phyloP scores from a whole-genome alignment of 2,797 vertebrate species.

The Psittacula echo region DNA sequence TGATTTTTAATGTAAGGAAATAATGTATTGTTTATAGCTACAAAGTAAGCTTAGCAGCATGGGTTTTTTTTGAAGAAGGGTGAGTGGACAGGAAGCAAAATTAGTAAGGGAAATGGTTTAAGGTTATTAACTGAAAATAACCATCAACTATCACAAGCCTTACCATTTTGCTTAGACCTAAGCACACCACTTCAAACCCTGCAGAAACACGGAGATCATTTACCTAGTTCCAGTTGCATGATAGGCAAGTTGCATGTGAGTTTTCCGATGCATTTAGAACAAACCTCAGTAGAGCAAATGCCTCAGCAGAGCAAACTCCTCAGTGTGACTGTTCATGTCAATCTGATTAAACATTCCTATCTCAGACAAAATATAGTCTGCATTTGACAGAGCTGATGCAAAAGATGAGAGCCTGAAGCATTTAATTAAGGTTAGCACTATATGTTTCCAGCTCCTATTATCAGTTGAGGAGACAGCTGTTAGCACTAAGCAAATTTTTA shows the following conservation, averaged over 20 bases:
- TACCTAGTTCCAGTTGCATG: background rate
- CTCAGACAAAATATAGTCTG: background rate
- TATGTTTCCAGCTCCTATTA: background rate
- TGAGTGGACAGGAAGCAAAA: background rate
- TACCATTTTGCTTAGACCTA: background rate
- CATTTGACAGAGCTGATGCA: constrained; percentile 15
- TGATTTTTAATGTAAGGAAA: background rate
- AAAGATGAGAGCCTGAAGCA: constrained; percentile 7
- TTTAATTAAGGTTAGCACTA: constrained; percentile 8
- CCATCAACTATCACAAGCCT: background rate
- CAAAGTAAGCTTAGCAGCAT: background rate
- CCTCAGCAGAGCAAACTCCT: background rate
- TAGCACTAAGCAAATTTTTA: background rate
- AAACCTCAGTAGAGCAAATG: background rate
- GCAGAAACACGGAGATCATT: background rate
- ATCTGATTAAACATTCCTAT: constrained; percentile 19
- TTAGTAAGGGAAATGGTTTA: background rate
- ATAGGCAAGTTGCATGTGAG: background rate
- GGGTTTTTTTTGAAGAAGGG: background rate
- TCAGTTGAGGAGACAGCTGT: background rate
- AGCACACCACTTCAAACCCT: background rate
- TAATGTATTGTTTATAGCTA: background rate
- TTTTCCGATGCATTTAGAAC: background rate
- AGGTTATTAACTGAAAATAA: background rate
- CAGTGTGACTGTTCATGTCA: background rate